phyloP scores from a whole-genome alignment of 2,113 vertebrate genomes.

The Dromas ardeola region DNA sequence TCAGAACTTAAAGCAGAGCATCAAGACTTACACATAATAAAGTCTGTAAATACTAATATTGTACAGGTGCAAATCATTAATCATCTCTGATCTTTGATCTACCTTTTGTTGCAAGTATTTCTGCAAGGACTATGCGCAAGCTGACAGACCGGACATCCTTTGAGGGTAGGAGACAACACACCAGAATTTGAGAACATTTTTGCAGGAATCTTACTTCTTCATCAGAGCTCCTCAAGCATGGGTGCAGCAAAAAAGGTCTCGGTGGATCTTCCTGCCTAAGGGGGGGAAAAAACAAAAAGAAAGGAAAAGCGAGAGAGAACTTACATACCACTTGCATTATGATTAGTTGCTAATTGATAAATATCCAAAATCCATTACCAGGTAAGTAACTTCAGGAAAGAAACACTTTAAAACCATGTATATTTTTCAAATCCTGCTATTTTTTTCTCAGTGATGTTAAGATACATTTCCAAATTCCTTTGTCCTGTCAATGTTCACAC shows the following conservation, averaged over 20 bases:
- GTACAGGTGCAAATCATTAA: neutral
- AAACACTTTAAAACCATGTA: neutral
- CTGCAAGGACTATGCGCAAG: constrained; percentile 91
- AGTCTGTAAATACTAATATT: neutral
- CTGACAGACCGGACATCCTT: constrained; percentile 90
- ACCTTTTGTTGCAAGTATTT: constrained; percentile 97
- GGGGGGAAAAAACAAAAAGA: too few species aligned
- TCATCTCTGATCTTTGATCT: constrained; percentile 31
- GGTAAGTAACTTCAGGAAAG: neutral
- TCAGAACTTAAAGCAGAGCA: neutral
- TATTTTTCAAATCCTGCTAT: neutral
- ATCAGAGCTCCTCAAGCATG: constrained; percentile 85
- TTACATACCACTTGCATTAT: neutral
- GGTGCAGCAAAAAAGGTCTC: constrained; percentile 87
- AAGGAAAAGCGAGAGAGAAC: neutral
- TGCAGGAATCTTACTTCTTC: constrained; percentile 93
- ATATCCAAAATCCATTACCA: neutral
- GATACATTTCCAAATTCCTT: neutral
- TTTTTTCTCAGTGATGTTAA: neutral
- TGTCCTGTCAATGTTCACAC: neutral
- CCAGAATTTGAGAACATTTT: constrained; percentile 88
- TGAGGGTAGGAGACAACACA: constrained; percentile 89
- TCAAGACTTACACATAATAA: neutral
- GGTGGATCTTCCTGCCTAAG: constrained; percentile 88
- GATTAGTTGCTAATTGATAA: neutral